These are phyloP conservation scores for Dipodomys spectabilis DNA, from an alignment of 2,113 vertebrate species.

Conservation along the genomic window DNA sequence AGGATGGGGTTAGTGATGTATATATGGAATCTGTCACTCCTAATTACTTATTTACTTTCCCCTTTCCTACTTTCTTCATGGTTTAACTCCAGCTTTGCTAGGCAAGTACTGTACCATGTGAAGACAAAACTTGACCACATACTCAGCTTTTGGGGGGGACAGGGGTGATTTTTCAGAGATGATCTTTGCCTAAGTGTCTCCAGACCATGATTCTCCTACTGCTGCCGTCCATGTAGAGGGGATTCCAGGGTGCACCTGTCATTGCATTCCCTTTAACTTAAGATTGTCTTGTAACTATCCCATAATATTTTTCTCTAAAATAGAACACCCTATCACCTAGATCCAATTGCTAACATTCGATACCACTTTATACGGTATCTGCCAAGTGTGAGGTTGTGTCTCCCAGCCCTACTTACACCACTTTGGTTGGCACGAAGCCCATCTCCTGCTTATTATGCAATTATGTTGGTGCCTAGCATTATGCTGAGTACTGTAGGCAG, in stretches of 20 bases:
- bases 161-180: too few species aligned
- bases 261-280: background rate
- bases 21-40: background rate
- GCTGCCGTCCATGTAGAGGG: too few species aligned
- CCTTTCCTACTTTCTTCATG: constrained; percentile 16
- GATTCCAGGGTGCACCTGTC: background rate
- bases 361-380: background rate
- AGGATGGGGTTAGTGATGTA: background rate
- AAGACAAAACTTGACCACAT: too few species aligned
- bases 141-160: too few species aligned
- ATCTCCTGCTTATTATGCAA: background rate
- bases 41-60: background rate
- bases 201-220: too few species aligned
- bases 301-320: background rate
- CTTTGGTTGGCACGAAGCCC: background rate
- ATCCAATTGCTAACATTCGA: background rate
- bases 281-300: constrained; percentile 22
- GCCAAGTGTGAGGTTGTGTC: too few species aligned
- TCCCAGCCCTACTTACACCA: too few species aligned
- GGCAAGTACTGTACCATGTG: too few species aligned
- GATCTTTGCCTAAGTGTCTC: too few species aligned
- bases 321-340: background rate
- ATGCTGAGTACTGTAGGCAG: background rate
- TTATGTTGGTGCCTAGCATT: background rate
- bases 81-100: too few species aligned